Conservation (phyloP, 1,140 invertebrate genomes). For the Pogonognathellus flavescens region DNA sequence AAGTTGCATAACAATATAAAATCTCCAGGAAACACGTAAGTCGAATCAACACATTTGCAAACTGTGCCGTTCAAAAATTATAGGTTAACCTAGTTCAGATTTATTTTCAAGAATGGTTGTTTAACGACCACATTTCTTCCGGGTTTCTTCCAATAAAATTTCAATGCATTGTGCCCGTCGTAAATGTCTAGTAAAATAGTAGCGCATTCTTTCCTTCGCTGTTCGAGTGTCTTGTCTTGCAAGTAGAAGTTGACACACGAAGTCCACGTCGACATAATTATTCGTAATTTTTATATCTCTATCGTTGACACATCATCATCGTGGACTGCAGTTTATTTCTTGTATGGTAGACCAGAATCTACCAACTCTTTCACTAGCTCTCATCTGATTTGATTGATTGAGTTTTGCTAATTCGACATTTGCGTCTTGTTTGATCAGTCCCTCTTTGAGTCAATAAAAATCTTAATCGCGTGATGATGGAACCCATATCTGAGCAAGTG, state of each 20-base stretch:
- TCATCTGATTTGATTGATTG: neutral
- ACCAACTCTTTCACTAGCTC: neutral
- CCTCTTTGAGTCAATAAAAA: neutral
- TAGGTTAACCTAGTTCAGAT: neutral
- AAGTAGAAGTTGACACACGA: neutral
- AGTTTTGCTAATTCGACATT: neutral
- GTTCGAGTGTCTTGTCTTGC: neutral
- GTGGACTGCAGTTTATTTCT: neutral
- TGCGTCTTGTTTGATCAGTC: neutral
- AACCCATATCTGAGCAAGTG: neutral
- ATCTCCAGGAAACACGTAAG: neutral
- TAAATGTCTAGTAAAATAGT: neutral
- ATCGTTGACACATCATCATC: neutral
- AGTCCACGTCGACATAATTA: constrained; percentile 16
- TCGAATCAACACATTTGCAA: neutral
- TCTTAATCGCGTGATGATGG: neutral
- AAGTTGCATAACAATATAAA: no score
- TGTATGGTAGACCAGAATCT: neutral
- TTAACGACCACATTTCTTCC: neutral
- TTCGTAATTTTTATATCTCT: neutral
- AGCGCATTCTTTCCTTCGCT: neutral
- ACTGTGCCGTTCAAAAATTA: neutral
- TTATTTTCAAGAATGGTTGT: neutral
- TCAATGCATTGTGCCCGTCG: neutral
- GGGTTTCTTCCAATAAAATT: constrained; percentile 16